A percentile compares a stretch with the other conserved stretches of the same genome.
These are phyloP conservation scores for Esox niger DNA, from an alignment of 2,113 vertebrate genomes.

Conservation along the genomic window DNA sequence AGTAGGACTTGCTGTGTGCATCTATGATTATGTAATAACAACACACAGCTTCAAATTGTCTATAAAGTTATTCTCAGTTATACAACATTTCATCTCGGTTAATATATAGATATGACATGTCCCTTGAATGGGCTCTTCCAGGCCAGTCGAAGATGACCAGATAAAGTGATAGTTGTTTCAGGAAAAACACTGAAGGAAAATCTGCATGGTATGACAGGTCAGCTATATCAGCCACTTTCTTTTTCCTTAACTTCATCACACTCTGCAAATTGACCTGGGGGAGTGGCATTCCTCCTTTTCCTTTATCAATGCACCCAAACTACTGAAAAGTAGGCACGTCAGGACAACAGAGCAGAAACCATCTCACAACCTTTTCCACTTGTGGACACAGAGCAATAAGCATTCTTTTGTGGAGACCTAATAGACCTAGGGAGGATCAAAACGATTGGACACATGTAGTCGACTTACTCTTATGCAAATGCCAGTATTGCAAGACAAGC, in stretches of 20 bases:
- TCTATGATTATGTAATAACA: neutral
- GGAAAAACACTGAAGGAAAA: slow-evolving; percentile 36
- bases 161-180: neutral
- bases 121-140: neutral
- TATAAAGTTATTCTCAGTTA: neutral
- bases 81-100: neutral
- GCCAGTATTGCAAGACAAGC: slow-evolving; percentile 80
- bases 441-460: slow-evolving; percentile 77
- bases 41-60: neutral
- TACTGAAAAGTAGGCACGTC: slow-evolving; percentile 64
- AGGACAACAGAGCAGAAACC: slow-evolving; percentile 62
- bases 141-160: neutral
- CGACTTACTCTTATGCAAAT: slow-evolving; percentile 81
- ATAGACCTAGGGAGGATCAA: slow-evolving; percentile 71
- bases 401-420: slow-evolving; percentile 74
- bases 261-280: slow-evolving; percentile 58
- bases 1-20: neutral
- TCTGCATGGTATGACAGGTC: slow-evolving; percentile 53
- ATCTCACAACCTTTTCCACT: slow-evolving; percentile 68
- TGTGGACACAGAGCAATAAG: slow-evolving; percentile 80
- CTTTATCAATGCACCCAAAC: slow-evolving; percentile 58
- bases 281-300: slow-evolving; percentile 70
- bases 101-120: neutral
- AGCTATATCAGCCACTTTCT: slow-evolving; percentile 42
- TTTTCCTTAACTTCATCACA: slow-evolving; percentile 37